Evolutionary conservation across 2,113 vertebrate species (phyloP), one percentile per base, ranked within the genome.

Genomic region (Sciurus niger): DNA sequence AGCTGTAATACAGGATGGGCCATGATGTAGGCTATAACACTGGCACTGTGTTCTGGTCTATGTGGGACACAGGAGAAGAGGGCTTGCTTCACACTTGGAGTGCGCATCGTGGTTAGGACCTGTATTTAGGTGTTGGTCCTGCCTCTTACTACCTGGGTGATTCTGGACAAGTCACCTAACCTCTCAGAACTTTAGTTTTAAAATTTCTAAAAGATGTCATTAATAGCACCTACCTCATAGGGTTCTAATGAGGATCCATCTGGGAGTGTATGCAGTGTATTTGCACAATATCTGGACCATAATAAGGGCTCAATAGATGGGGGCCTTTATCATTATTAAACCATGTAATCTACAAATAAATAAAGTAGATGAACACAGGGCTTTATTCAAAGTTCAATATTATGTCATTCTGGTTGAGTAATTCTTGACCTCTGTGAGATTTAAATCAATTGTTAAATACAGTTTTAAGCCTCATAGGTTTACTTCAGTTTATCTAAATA

Each of bases 371-470:
- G n/a, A 85, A 37, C 22, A 40, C 6, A 63, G 48, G 20, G 4
- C 25, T 60, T 79, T 68, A 83, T 89, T 43, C n/a, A 53, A 93
- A 73, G 22, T n/a, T 48, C 22, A 70, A 0, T 63, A 30, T 51
- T 37, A 22, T 10, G n/a, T 51, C 46, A 25, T 63, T 74, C 89
- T 67, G 67, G 30, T 28, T 34, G 55, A 68, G 40, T 34, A 68
- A 70, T 43, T 90, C 37, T 93, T 94, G 89, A 83, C n/a, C 63
- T 93, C 89, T 93, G 63, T 32, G 93, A 84, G 85, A 94, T 40
- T 25, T 16, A 74, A 92, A 76, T 72, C n/a, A 14, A 37, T 46
- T 76, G 55, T 87, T 90, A 68, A 60, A 85, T 60, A 8, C 53
- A 32, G 11, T 32, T 92, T 92, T 72, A 32, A 87, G 87, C 28